Conservation (phyloP, 2,797 vertebrate genomes). For the Graptemys geographica region DNA sequence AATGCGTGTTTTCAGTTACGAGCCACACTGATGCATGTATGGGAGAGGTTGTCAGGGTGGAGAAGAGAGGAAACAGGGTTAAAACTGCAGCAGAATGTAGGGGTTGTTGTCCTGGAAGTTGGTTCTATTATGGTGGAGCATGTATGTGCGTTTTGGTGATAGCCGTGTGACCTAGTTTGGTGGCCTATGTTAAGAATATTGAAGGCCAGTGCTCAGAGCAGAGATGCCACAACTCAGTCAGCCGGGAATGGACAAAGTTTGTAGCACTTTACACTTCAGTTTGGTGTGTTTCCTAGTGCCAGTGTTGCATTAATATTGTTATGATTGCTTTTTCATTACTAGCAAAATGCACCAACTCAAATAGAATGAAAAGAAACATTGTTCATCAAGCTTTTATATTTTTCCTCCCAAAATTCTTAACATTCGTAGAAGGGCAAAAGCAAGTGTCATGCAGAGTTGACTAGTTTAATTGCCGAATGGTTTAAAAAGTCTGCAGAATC, state of each 20-base stretch:
- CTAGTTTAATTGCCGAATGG: neutral
- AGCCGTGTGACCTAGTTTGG: neutral
- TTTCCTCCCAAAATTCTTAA: neutral
- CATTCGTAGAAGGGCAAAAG: constrained; percentile 13
- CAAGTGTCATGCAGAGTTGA: neutral
- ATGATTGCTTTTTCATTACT: constrained; percentile 31
- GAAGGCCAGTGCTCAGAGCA: neutral
- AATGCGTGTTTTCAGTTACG: neutral
- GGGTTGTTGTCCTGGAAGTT: neutral
- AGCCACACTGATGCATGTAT: neutral
- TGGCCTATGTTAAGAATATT: neutral
- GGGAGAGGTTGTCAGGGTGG: neutral
- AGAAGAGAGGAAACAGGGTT: neutral
- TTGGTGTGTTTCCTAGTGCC: neutral
- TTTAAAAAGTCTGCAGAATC: neutral
- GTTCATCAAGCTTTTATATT: constrained; percentile 44
- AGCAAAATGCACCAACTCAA: constrained; percentile 33
- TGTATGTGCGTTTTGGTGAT: neutral
- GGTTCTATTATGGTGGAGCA: neutral
- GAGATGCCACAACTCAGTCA: neutral
- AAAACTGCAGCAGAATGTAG: neutral
- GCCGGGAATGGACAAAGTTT: neutral
- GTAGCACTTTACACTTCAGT: neutral
- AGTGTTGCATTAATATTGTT: neutral
- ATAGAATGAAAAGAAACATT: constrained; percentile 23